A percentile compares a stretch with the other conserved stretches of the same genome.
Evolutionary conservation across 2,888 invertebrate species (phyloP).

Genomic region (Apantesis nais): DNA sequence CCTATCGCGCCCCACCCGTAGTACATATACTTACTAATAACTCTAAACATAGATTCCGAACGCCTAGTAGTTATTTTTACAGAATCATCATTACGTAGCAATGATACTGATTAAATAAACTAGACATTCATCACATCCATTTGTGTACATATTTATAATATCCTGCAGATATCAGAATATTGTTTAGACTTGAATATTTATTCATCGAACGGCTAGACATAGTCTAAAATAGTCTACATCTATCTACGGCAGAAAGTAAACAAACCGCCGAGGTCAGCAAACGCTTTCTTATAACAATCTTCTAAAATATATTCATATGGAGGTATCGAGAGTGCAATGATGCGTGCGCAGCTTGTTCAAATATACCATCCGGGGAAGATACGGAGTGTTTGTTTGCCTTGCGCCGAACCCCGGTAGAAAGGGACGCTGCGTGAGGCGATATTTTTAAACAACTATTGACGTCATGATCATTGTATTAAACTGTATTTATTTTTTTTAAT

Average conservation of each 20-base stretch:
- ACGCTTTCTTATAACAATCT: conserved; percentile 39
- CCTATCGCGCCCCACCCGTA: background rate
- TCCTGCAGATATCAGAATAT: background rate
- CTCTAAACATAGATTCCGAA: background rate
- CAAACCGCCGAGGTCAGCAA: conserved; percentile 27
- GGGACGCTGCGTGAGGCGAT: conserved; percentile 16
- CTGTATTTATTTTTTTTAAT: too few species aligned
- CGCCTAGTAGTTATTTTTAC: background rate
- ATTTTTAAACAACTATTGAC: conserved; percentile 4
- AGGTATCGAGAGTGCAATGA: conserved; percentile 41
- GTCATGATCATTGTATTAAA: background rate
- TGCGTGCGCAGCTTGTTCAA: conserved; percentile 51
- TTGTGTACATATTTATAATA: background rate
- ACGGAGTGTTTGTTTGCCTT: conserved; percentile 65
- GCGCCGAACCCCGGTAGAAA: conserved; percentile 59
- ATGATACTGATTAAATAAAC: background rate
- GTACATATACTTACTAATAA: background rate
- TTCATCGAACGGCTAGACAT: conserved; percentile 14
- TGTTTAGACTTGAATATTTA: conserved; percentile 1
- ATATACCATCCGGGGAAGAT: conserved; percentile 43
- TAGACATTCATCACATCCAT: background rate
- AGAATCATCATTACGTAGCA: background rate
- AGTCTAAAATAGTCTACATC: conserved; percentile 4
- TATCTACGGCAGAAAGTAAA: conserved; percentile 13
- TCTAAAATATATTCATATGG: conserved; percentile 43